phyloP scores from a whole-genome alignment of 2,888 invertebrate species.

The Hirtodrosophila cameraria region DNA sequence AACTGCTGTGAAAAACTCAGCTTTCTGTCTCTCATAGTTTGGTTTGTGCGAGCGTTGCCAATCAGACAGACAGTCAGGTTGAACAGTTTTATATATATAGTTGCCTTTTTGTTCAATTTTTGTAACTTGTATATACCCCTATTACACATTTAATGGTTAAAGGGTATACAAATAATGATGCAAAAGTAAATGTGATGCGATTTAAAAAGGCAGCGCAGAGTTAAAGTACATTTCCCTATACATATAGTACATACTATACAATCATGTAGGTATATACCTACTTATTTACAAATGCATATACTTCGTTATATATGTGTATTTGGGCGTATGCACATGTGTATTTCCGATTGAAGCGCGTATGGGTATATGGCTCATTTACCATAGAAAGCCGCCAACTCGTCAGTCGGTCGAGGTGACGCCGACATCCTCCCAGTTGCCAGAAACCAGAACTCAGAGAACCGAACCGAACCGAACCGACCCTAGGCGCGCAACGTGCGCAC shows the following conservation, averaged over 20 bases:
- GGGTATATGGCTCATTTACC: constrained; percentile 72
- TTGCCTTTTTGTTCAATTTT: too few relatives aligned
- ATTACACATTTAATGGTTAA: background rate
- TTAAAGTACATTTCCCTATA: constrained; percentile 9
- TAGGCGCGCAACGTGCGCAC: constrained; percentile 64
- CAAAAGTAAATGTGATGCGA: constrained; percentile 44
- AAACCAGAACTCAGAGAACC: constrained; percentile 1
- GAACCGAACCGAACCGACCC: constrained; percentile 36
- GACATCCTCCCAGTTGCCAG: constrained; percentile 31
- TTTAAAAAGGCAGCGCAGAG: constrained; percentile 11
- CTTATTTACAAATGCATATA: constrained; percentile 1
- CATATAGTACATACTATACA: constrained; percentile 1
- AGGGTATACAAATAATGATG: constrained; percentile 40
- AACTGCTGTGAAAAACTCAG: too few relatives aligned
- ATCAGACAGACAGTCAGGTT: too few relatives aligned
- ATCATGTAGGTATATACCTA: constrained; percentile 1
- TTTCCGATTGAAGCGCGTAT: constrained; percentile 47
- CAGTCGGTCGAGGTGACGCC: constrained; percentile 32
- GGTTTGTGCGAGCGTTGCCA: too few relatives aligned
- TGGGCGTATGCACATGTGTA: constrained; percentile 48
- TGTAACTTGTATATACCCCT: too few relatives aligned
- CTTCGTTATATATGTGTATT: constrained; percentile 21
- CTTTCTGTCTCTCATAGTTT: too few relatives aligned
- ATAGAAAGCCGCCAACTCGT: constrained; percentile 42
- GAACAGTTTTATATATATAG: too few relatives aligned